A percentile compares a stretch with the other conserved stretches of the same genome.
Conservation (phyloP, 1,140 invertebrate species). For the Tetragonula clypearis region DNA sequence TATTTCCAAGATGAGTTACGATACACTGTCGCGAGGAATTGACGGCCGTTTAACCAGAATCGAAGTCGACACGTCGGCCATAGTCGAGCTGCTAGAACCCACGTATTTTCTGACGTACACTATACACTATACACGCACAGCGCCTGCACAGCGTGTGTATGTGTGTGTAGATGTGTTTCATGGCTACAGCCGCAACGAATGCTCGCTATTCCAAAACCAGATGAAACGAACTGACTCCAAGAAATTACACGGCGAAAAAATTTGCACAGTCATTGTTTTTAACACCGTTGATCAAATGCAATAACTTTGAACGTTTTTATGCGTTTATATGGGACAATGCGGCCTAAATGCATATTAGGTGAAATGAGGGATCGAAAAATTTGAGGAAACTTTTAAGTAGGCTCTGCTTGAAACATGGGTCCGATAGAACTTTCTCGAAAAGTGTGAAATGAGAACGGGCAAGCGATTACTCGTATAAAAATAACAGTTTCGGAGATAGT, state of each 20-base stretch:
- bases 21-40: neutral
- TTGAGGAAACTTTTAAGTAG: too few relatives aligned
- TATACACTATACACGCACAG: neutral
- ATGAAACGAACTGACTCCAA: neutral
- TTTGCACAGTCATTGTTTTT: neutral
- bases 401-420: too few relatives aligned
- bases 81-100: neutral
- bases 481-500: too few relatives aligned
- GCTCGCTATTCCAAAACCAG: neutral
- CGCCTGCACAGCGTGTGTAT: neutral
- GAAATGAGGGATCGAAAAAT: too few relatives aligned
- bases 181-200: neutral
- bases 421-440: too few relatives aligned
- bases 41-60: slow-evolving; percentile 16
- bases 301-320: neutral
- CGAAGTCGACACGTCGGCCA: slow-evolving; percentile 35
- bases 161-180: neutral
- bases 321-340: neutral
- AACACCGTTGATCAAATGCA: neutral
- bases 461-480: too few relatives aligned
- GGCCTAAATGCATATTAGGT: too few relatives aligned
- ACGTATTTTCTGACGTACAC: slow-evolving; percentile 29
- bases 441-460: too few relatives aligned
- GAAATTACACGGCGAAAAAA: neutral
- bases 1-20: neutral